Evolutionary conservation across 2,888 invertebrate species (phyloP).

Genomic region (Tipula unca): DNA sequence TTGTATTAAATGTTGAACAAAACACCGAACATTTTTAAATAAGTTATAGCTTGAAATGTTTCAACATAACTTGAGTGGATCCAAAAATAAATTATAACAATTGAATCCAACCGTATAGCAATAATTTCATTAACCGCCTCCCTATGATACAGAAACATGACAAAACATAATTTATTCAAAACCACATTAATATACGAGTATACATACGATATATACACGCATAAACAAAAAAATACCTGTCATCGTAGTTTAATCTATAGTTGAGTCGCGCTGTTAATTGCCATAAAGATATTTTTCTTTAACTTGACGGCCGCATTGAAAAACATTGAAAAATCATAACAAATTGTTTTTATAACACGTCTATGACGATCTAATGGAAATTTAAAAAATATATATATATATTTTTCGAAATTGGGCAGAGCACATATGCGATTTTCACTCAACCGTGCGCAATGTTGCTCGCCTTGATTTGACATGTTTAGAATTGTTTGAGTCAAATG

Average conservation of each 20-base stretch:
- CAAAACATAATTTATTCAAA: not conserved
- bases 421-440: not conserved
- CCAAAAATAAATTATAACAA: too few species aligned
- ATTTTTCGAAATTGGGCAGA: not conserved
- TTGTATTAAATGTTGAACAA: too few species aligned
- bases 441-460: not conserved
- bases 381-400: too few species aligned
- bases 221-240: not conserved
- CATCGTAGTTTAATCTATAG: not conserved
- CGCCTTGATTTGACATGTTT: not conserved
- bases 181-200: not conserved
- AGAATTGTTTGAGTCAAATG: not conserved
- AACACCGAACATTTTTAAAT: too few species aligned
- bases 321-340: not conserved
- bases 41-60: too few species aligned
- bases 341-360: not conserved
- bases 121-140: too few species aligned
- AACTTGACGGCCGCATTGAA: not conserved
- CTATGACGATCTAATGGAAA: not conserved
- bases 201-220: not conserved
- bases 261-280: not conserved
- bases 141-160: too few species aligned
- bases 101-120: too few species aligned
- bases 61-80: too few species aligned
- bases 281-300: not conserved